phyloP scores from a whole-genome alignment of 2,113 vertebrate species.

The Plectropomus leopardus region DNA sequence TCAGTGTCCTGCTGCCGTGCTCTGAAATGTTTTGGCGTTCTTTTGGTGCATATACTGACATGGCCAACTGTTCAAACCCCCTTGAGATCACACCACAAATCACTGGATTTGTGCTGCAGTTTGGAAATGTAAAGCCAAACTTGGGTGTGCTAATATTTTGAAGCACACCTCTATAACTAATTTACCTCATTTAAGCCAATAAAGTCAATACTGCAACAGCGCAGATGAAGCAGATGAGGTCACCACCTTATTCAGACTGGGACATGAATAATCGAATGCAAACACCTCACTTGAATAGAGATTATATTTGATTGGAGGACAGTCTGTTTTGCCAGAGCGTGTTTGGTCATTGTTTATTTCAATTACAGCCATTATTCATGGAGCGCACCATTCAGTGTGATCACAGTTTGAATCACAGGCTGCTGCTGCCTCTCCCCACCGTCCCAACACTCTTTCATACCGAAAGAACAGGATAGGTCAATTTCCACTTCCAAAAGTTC shows the following conservation, averaged over 20 bases:
- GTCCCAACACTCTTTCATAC: background rate
- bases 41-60: constrained; percentile 3
- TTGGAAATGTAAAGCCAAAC: background rate
- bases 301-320: constrained; percentile 26
- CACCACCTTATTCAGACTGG: background rate
- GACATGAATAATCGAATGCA: constrained; percentile 6
- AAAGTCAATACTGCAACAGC: constrained; percentile 1
- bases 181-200: background rate
- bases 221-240: background rate
- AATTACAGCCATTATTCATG: constrained; percentile 38
- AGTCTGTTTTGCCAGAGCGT: constrained; percentile 8
- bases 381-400: constrained; percentile 25
- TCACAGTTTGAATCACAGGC: constrained; percentile 39
- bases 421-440: constrained; percentile 4
- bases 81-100: background rate
- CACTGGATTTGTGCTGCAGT: background rate
- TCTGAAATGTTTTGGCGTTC: background rate
- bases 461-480: too few species aligned
- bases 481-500: too few species aligned
- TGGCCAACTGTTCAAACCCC: constrained; percentile 6
- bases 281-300: background rate
- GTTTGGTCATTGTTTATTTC: constrained; percentile 64
- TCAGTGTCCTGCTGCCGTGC: constrained; percentile 17
- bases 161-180: background rate
- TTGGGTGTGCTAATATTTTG: background rate